Percentiles rank a stretch among this genome's conserved stretches.
Evolutionary conservation across 2,888 invertebrate genomes (phyloP).

Genomic region (Lasioglossum figueresi): DNA sequence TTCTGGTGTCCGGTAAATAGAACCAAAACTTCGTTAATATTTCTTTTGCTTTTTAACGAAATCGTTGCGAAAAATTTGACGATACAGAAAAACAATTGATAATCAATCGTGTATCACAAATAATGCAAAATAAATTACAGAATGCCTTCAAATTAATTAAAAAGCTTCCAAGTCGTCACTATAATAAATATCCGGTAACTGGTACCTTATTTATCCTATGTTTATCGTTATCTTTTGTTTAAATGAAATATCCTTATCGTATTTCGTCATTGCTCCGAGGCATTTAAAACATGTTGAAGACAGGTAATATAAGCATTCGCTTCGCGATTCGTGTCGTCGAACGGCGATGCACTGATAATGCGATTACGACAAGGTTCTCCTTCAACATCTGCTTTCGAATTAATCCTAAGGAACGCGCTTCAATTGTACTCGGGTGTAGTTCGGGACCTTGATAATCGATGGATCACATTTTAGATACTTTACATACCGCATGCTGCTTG

Average conservation of each 20-base stretch:
- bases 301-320: slow-evolving; percentile 69
- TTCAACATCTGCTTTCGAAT: slow-evolving; percentile 13
- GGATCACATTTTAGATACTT: slow-evolving; percentile 19
- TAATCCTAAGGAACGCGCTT: slow-evolving; percentile 72
- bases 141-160: too few species aligned
- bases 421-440: slow-evolving; percentile 50
- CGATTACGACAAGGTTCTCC: slow-evolving; percentile 57
- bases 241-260: slow-evolving; percentile 40
- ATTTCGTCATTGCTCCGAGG: slow-evolving; percentile 54
- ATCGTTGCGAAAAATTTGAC: too few species aligned
- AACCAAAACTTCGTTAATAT: too few species aligned
- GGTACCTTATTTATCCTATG: neutral
- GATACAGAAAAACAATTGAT: too few species aligned
- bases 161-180: too few species aligned
- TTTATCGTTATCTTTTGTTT: slow-evolving; percentile 68
- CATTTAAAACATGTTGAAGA: slow-evolving; percentile 39
- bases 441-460: slow-evolving; percentile 45
- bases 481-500: neutral
- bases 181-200: too few species aligned
- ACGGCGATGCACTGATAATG: slow-evolving; percentile 61
- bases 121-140: too few species aligned
- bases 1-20: too few species aligned
- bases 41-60: too few species aligned
- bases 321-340: slow-evolving; percentile 31
- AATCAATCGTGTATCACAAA: too few species aligned